phyloP scores from a whole-genome alignment of 2,888 invertebrate genomes.

The Gandaritis pyraliata region DNA sequence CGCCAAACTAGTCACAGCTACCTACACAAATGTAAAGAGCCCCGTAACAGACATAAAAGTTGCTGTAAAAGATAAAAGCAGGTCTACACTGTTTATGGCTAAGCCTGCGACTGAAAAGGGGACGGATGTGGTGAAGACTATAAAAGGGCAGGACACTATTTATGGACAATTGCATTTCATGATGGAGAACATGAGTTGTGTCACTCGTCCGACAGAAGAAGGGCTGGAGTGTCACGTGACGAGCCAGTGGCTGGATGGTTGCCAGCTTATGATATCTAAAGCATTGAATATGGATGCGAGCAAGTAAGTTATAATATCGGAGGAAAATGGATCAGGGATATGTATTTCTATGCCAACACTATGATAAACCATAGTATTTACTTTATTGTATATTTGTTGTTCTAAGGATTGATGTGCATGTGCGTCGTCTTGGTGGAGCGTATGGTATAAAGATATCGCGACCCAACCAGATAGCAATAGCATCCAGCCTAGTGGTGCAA shows the following conservation, averaged over 20 bases:
- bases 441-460: constrained; percentile 91
- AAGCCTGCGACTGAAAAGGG: constrained; percentile 57
- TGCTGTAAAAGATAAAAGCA: constrained; percentile 52
- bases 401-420: constrained; percentile 86
- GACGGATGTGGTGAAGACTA: constrained; percentile 67
- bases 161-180: constrained; percentile 88
- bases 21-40: constrained; percentile 71
- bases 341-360: not conserved
- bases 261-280: constrained; percentile 80
- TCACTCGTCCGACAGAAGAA: constrained; percentile 87
- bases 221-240: constrained; percentile 86
- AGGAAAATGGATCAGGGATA: not conserved
- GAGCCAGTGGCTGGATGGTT: constrained; percentile 85
- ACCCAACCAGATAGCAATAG: constrained; percentile 74
- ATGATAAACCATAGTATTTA: too few species aligned
- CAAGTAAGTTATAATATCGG: constrained; percentile 72
- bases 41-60: constrained; percentile 57
- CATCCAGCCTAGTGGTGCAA: constrained; percentile 79
- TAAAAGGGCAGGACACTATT: constrained; percentile 79
- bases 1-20: constrained; percentile 81
- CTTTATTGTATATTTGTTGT: not conserved
- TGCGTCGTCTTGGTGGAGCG: constrained; percentile 64
- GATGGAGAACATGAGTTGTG: constrained; percentile 88
- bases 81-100: constrained; percentile 43
- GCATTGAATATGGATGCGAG: constrained; percentile 83